Evolutionary conservation across 2,113 vertebrate species (phyloP).

Genomic region (Pyrgilauda ruficollis): DNA sequence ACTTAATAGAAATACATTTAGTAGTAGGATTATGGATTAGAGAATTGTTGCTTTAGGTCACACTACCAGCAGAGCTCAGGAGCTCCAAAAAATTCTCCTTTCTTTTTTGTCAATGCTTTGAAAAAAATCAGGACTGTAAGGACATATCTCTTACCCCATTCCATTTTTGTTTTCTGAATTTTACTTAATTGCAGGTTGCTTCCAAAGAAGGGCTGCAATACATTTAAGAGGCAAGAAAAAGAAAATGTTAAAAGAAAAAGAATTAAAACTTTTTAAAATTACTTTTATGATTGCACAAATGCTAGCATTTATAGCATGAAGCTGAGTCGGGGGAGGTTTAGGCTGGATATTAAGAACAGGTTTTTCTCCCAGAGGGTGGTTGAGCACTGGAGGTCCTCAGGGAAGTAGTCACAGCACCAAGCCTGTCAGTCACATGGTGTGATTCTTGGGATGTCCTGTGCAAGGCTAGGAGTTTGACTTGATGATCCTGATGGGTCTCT

Average conservation of each 20-base stretch:
- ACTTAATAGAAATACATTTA: background rate
- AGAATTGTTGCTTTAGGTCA: background rate
- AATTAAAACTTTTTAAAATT: background rate
- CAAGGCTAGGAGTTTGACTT: background rate
- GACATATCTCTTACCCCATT: background rate
- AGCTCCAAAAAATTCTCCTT: background rate
- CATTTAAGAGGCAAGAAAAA: background rate
- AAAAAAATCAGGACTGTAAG: background rate
- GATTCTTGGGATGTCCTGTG: background rate
- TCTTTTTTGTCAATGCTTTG: background rate
- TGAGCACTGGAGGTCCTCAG: background rate
- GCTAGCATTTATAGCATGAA: background rate
- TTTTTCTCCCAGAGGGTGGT: background rate
- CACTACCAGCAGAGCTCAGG: background rate
- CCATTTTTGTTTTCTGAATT: background rate
- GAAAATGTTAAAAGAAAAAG: background rate
- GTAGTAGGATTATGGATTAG: background rate
- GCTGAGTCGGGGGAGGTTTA: background rate
- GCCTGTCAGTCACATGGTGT: background rate
- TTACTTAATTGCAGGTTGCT: background rate
- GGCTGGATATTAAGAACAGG: background rate
- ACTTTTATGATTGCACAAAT: background rate
- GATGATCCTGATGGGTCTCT: background rate
- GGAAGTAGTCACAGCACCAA: background rate
- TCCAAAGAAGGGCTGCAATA: background rate